phyloP scores from a whole-genome alignment of 2,113 vertebrate species.

The Notiomystis cincta region DNA sequence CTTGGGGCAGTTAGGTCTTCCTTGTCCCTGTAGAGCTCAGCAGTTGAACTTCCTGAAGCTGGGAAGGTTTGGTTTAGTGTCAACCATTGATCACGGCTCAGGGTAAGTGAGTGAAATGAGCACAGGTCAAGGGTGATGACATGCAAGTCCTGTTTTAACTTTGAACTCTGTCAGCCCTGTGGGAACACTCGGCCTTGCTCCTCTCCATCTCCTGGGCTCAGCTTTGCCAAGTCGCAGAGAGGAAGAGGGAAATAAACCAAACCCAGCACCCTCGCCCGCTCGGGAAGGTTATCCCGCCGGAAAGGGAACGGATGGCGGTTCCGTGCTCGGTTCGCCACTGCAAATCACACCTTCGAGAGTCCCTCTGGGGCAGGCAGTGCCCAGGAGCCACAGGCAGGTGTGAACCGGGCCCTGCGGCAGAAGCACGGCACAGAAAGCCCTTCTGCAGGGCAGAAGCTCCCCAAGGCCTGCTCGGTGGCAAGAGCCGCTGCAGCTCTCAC shows the following conservation, averaged over 20 bases:
- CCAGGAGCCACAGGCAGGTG: accelerated
- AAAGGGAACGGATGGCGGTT: accelerated
- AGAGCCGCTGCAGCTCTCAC: background rate
- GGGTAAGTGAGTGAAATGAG: background rate
- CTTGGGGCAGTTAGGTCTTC: background rate
- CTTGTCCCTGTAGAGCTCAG: background rate
- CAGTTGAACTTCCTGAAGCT: background rate
- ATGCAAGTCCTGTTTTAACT: background rate
- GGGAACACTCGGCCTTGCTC: background rate
- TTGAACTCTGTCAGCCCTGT: background rate
- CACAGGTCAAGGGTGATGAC: background rate
- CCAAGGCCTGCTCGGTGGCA: background rate
- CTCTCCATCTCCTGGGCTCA: background rate
- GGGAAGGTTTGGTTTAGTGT: background rate
- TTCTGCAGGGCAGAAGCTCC: background rate
- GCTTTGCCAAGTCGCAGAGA: background rate
- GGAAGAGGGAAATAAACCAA: background rate
- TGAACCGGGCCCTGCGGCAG: background rate
- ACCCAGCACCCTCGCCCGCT: accelerated
- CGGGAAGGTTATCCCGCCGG: background rate
- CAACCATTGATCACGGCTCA: background rate
- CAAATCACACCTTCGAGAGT: background rate
- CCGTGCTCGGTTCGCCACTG: background rate
- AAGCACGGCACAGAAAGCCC: background rate
- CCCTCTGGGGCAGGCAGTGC: background rate